Conservation (phyloP, 1,140 invertebrate genomes). For the Helicoverpa armigera region DNA sequence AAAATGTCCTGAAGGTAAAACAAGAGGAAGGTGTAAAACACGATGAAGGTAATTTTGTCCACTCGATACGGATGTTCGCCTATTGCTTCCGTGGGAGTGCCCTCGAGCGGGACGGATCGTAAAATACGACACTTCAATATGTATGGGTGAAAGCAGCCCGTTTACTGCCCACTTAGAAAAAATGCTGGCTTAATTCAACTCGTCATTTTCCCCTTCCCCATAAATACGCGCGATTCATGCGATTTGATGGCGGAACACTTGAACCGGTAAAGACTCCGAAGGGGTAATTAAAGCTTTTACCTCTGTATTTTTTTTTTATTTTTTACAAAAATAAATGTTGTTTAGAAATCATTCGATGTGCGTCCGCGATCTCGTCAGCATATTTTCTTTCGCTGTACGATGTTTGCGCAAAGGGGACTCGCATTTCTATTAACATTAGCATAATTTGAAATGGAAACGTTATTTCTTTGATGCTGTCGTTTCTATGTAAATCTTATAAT, state of each 20-base stretch:
- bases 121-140: conserved; percentile 84
- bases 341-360: conserved; percentile 46
- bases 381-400: conserved; percentile 54
- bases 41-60: conserved; percentile 80
- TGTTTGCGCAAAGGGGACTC: conserved; percentile 57
- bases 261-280: conserved; percentile 55
- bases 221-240: conserved; percentile 81
- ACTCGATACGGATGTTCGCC: conserved; percentile 71
- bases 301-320: conserved; percentile 44
- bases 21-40: conserved; percentile 74
- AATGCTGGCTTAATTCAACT: conserved; percentile 84
- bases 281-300: conserved; percentile 68
- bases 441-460: conserved; percentile 64
- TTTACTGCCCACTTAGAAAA: conserved; percentile 84
- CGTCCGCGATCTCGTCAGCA: conserved; percentile 51
- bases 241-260: conserved; percentile 69
- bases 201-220: conserved; percentile 72
- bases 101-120: conserved; percentile 79
- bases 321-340: conserved; percentile 43
- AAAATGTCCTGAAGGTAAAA: conserved; percentile 55
- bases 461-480: conserved; percentile 66
- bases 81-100: conserved; percentile 66
- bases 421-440: conserved; percentile 62
- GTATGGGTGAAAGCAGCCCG: conserved; percentile 76
- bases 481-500: conserved; percentile 61